Evolutionary conservation across 1,140 invertebrate species (phyloP).

Genomic region (Globodera ellingtonae): DNA sequence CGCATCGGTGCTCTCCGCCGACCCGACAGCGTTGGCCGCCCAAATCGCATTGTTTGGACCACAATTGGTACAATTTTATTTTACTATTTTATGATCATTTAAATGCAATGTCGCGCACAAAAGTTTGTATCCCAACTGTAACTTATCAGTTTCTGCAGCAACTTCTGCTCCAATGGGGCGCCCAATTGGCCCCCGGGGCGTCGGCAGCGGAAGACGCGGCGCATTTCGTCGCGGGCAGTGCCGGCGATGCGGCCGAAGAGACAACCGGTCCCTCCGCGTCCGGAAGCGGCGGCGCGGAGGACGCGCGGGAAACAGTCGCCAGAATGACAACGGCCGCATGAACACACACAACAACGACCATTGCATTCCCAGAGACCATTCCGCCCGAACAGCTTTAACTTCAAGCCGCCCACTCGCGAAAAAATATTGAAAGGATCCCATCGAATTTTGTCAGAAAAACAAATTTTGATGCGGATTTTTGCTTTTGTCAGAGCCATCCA

Average conservation of each 20-base stretch:
- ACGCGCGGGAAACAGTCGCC: not conserved
- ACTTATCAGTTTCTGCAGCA: not conserved
- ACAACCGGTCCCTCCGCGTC: too few species aligned
- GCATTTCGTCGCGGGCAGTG: not conserved
- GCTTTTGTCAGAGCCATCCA: not conserved
- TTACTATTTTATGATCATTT: too few species aligned
- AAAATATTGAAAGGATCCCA: not conserved
- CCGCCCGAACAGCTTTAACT: not conserved
- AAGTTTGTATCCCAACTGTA: too few species aligned
- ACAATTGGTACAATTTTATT: not conserved
- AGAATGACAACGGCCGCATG: slow-evolving; percentile 1
- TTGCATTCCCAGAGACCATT: not conserved
- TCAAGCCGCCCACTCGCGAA: not conserved
- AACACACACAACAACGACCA: not conserved
- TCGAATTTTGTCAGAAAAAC: not conserved
- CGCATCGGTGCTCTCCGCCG: not conserved
- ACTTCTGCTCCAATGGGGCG: not conserved
- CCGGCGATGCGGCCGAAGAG: not conserved
- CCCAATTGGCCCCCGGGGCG: not conserved
- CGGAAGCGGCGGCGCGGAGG: not conserved
- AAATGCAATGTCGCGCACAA: too few species aligned
- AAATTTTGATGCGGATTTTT: not conserved
- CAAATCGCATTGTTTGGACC: not conserved
- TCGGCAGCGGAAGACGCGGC: not conserved
- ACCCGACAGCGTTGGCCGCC: not conserved